Conservation (phyloP, 2,888 invertebrate species). For the Volucella inanis region DNA sequence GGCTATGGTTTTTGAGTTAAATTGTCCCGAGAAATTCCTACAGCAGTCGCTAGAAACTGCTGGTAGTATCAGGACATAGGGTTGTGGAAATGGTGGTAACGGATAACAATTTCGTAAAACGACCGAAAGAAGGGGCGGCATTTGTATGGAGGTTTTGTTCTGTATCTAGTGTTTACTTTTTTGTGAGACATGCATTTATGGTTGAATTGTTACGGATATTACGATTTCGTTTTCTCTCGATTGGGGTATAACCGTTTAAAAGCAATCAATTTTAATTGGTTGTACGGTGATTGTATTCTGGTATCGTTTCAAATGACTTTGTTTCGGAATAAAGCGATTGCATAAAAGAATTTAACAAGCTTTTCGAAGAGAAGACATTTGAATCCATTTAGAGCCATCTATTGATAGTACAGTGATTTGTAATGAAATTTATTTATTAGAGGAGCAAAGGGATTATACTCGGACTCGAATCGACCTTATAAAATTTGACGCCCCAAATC, state of each 20-base stretch:
- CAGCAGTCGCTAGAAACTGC: neutral
- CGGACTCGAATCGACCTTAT: too few species aligned
- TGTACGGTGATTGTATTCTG: conserved; percentile 1
- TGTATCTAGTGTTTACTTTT: neutral
- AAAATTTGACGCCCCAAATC: too few species aligned
- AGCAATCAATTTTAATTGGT: conserved; percentile 20
- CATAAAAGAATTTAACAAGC: too few species aligned
- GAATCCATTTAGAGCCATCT: too few species aligned
- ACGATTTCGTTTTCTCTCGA: neutral
- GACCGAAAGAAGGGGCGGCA: neutral
- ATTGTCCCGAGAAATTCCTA: conserved; percentile 11
- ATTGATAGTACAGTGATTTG: too few species aligned
- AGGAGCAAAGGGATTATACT: too few species aligned
- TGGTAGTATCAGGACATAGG: too few species aligned
- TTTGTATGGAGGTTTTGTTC: neutral
- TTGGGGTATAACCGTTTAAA: neutral
- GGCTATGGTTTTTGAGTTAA: conserved; percentile 29
- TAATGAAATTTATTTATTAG: too few species aligned
- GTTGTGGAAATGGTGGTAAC: conserved; percentile 2
- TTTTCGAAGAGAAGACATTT: too few species aligned
- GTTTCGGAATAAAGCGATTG: neutral
- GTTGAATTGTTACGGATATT: conserved; percentile 3
- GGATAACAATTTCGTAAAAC: neutral
- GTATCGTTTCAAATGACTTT: neutral
- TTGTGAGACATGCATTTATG: neutral